Conservation (phyloP, 2,888 invertebrate species). For the Nomada ruficornis region DNA sequence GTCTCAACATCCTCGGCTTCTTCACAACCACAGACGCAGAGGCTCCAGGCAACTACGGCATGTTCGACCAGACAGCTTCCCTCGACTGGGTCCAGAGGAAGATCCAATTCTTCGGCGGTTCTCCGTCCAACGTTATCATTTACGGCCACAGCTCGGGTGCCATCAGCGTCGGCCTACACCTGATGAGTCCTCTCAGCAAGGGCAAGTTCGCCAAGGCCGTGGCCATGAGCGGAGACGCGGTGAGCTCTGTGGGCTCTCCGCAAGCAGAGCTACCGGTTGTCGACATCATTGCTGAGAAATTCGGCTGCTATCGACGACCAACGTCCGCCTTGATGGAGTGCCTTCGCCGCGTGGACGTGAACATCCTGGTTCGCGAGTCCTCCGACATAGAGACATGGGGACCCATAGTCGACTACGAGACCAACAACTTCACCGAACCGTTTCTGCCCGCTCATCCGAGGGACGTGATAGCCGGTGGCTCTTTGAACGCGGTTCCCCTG, state of each 20-base stretch:
- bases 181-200: constrained; percentile 85
- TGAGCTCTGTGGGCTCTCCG: constrained; percentile 88
- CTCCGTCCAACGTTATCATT: constrained; percentile 90
- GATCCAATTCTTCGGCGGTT: constrained; percentile 91
- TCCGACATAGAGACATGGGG: constrained; percentile 89
- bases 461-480: constrained; percentile 87
- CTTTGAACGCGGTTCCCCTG: constrained; percentile 89
- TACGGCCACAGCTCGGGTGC: constrained; percentile 93
- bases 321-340: constrained; percentile 89
- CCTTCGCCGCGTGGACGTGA: constrained; percentile 87
- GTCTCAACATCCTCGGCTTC: constrained; percentile 93
- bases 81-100: constrained; percentile 92
- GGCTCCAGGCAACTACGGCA: constrained; percentile 91
- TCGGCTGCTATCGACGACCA: constrained; percentile 89
- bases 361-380: constrained; percentile 87
- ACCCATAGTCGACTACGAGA: constrained; percentile 90
- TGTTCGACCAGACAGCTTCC: constrained; percentile 93
- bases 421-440: constrained; percentile 87
- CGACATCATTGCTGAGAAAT: constrained; percentile 88
- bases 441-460: constrained; percentile 90
- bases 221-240: constrained; percentile 92
- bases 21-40: constrained; percentile 91
- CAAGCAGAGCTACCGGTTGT: constrained; percentile 87
- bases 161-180: constrained; percentile 91
- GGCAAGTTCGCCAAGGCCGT: constrained; percentile 91